phyloP scores from a whole-genome alignment of 2,888 invertebrate genomes.

The Ectemnius lituratus region DNA sequence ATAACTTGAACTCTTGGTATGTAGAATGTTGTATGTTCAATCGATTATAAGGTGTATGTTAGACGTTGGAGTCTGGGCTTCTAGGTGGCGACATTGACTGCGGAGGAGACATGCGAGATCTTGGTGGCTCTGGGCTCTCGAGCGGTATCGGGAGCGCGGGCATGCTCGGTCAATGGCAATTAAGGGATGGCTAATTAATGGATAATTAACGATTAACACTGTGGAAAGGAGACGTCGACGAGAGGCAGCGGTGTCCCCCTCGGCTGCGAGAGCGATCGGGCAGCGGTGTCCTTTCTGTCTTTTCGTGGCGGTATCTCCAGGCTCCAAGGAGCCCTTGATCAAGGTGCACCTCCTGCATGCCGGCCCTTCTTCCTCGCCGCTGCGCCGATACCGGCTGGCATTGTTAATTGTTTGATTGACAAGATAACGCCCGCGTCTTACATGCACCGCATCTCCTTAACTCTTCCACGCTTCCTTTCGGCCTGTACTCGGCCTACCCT shows the following conservation, averaged over 20 bases:
- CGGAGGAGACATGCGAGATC: not conserved
- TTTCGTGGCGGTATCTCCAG: conserved; percentile 46
- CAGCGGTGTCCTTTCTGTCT: conserved; percentile 52
- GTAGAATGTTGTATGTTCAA: too few species aligned
- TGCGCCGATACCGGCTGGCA: conserved; percentile 62
- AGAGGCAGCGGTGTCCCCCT: conserved; percentile 27
- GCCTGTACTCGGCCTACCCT: conserved; percentile 27
- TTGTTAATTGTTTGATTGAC: conserved; percentile 78
- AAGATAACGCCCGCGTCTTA: conserved; percentile 76
- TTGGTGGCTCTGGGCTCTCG: conserved; percentile 10
- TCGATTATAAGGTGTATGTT: too few species aligned
- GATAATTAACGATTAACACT: conserved; percentile 77
- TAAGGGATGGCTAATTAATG: conserved; percentile 76
- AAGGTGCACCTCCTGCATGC: conserved; percentile 50
- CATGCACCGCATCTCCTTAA: conserved; percentile 72
- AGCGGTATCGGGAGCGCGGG: conserved; percentile 31
- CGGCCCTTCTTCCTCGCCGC: conserved; percentile 51
- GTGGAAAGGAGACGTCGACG: conserved; percentile 71
- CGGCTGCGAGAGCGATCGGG: conserved; percentile 15
- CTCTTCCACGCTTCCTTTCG: conserved; percentile 57
- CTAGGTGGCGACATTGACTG: not conserved
- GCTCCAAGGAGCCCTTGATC: conserved; percentile 48
- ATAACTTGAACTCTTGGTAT: too few species aligned
- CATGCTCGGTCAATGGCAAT: conserved; percentile 62
- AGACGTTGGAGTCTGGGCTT: too few species aligned